Conservation (phyloP, 53 echinoderm and acorn worm genomes). For the Mesocentrotus franciscanus region DNA sequence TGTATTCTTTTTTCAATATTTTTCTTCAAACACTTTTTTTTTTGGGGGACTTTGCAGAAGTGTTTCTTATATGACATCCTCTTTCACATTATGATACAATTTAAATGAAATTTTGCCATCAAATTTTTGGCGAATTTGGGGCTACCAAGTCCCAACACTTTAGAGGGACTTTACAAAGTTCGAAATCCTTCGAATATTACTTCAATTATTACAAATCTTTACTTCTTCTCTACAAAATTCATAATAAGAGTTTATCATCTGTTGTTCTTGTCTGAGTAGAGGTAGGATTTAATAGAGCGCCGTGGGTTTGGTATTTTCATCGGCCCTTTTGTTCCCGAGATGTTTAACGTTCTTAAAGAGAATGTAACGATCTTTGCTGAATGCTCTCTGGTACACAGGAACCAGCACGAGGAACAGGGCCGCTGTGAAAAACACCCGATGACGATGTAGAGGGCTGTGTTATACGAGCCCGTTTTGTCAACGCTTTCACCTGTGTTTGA, state of each 20-base stretch:
- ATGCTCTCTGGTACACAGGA: not conserved
- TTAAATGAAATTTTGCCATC: too few species aligned
- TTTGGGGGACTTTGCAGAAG: too few species aligned
- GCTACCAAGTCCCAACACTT: too few species aligned
- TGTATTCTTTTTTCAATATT: too few species aligned
- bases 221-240: not conserved
- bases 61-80: too few species aligned
- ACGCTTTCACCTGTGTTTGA: slow-evolving; percentile 6
- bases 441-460: not conserved
- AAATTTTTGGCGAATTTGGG: too few species aligned
- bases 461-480: slow-evolving; percentile 19
- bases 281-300: not conserved
- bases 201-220: too few species aligned
- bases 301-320: not conserved
- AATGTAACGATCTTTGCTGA: not conserved
- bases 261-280: not conserved
- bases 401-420: slow-evolving; percentile 21
- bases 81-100: too few species aligned
- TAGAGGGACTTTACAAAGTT: too few species aligned
- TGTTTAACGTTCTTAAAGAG: not conserved
- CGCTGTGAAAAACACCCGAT: not conserved
- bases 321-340: not conserved
- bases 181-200: too few species aligned
- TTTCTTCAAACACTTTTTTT: too few species aligned
- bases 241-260: not conserved